Evolutionary conservation across 2,797 vertebrate species (phyloP).

Genomic region (Pachyuromys duprasi): DNA sequence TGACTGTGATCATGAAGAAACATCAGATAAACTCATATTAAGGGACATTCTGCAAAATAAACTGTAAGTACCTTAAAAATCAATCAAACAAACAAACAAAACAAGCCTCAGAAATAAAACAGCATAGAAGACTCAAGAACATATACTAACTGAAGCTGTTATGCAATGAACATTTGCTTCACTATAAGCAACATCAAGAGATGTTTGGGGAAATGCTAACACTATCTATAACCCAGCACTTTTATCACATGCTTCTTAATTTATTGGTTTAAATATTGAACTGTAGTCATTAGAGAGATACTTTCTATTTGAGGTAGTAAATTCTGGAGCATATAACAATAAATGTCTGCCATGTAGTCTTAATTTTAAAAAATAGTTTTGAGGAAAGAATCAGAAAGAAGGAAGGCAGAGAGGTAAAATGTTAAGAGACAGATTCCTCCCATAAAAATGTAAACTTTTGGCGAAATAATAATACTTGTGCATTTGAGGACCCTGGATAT

Average conservation of each 20-base stretch:
- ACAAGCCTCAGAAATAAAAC: not conserved
- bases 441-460: not conserved
- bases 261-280: conserved; percentile 34
- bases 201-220: not conserved
- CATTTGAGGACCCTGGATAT: not conserved
- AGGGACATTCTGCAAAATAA: conserved; percentile 4
- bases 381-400: not conserved
- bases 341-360: not conserved
- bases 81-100: not conserved
- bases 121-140: not conserved
- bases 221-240: not conserved
- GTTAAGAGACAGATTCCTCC: not conserved
- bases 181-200: not conserved
- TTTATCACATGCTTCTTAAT: not conserved
- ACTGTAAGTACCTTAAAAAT: not conserved
- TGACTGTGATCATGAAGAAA: conserved; percentile 43
- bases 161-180: conserved; percentile 3
- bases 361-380: not conserved
- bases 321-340: not conserved
- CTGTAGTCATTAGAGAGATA: conserved; percentile 7
- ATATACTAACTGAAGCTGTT: not conserved
- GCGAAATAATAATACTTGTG: conserved; percentile 31
- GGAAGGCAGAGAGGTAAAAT: too few species aligned
- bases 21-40: conserved; percentile 25
- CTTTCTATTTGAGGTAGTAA: not conserved